A percentile compares a stretch with the other conserved stretches of the same genome.
Evolutionary conservation across 2,113 vertebrate species (phyloP).

Genomic region (Gallinago jamesoni): DNA sequence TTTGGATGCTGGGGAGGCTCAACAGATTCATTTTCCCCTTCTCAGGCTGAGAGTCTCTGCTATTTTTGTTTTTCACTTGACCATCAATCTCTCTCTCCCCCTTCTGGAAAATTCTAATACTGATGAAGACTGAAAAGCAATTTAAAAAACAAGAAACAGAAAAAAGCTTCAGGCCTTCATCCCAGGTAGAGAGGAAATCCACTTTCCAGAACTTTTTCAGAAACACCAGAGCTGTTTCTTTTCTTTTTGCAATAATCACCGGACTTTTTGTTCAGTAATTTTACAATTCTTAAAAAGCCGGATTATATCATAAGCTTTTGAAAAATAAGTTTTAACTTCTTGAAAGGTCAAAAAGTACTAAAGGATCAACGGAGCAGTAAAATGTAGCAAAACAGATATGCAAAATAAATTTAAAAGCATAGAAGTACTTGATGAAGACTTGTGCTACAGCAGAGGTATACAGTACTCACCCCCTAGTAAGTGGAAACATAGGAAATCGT

Average conservation of each 20-base stretch:
- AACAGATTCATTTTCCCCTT: neutral
- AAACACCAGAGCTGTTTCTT: neutral
- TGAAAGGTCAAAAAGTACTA: neutral
- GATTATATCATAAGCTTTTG: neutral
- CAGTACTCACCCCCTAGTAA: neutral
- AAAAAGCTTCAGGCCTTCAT: neutral
- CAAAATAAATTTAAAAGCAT: neutral
- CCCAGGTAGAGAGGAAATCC: neutral
- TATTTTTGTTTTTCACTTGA: neutral
- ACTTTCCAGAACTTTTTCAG: neutral
- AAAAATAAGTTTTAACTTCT: neutral
- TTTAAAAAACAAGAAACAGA: neutral
- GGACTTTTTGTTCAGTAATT: neutral
- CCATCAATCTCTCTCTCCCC: neutral
- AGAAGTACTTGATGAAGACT: neutral
- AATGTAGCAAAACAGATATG: neutral
- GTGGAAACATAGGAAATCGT: neutral
- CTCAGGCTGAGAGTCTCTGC: neutral
- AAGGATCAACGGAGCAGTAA: neutral
- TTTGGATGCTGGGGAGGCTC: neutral
- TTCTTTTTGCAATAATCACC: neutral
- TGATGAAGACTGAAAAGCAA: neutral
- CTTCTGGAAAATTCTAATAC: neutral
- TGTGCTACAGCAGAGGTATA: neutral
- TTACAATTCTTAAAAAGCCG: neutral